Conservation (phyloP, 2,113 vertebrate genomes). For the Centropristis striata region DNA sequence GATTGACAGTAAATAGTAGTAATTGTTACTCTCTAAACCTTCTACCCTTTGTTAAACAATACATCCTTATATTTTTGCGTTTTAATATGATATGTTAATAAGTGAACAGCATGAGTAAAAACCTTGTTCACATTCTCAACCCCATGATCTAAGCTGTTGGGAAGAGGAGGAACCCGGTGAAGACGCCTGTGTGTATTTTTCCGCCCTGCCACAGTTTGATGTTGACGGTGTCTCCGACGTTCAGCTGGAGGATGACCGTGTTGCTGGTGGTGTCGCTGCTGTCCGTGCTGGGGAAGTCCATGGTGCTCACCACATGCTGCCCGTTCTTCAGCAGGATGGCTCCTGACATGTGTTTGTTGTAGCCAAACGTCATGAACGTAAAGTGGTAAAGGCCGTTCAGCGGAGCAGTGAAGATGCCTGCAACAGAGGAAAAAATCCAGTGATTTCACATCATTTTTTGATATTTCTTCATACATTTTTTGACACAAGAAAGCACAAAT, state of each 20-base stretch:
- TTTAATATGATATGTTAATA: no score
- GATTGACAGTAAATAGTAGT: not conserved
- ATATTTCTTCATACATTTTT: no score
- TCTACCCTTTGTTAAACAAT: no score
- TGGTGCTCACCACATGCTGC: slow-evolving; percentile 6
- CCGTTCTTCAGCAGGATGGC: slow-evolving; percentile 42
- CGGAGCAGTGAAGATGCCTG: slow-evolving; percentile 26
- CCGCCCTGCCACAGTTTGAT: slow-evolving; percentile 12
- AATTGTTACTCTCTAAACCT: no score
- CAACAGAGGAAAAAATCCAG: not conserved
- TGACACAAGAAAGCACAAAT: no score
- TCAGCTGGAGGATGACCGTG: slow-evolving; percentile 27
- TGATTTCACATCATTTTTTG: no score
- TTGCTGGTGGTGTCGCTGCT: slow-evolving; percentile 14
- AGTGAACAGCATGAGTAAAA: no score
- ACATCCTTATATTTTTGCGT: no score
- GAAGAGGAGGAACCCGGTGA: slow-evolving; percentile 41
- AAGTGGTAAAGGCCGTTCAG: slow-evolving; percentile 26
- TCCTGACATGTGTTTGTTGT: slow-evolving; percentile 15
- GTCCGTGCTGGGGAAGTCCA: not conserved
- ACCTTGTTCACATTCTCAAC: no score
- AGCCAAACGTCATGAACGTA: slow-evolving; percentile 41
- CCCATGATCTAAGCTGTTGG: not conserved
- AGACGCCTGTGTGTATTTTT: slow-evolving; percentile 25
- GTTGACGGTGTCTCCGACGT: not conserved